Conservation (phyloP, 2,797 vertebrate genomes). For the Sebastes glaucus region DNA sequence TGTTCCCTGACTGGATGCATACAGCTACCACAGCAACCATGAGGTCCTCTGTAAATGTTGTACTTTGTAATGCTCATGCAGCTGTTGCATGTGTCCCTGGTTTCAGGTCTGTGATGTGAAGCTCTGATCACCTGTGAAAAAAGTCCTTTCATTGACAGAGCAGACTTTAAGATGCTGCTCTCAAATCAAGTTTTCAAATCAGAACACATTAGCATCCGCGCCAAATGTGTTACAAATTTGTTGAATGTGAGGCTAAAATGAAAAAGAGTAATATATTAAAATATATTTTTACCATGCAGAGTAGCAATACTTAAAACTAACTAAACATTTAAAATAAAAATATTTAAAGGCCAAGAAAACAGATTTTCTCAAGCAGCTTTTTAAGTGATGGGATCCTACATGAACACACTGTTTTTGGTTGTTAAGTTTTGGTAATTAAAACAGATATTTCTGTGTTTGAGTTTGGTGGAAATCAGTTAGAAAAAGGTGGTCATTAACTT, state of each 20-base stretch:
- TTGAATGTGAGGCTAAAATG: background rate
- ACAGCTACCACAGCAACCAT: background rate
- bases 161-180: background rate
- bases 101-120: background rate
- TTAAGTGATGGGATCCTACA: background rate
- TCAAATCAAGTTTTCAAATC: background rate
- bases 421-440: background rate
- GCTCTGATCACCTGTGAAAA: background rate
- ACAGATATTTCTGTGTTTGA: background rate
- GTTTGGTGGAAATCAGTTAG: background rate
- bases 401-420: background rate
- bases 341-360: background rate
- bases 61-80: background rate
- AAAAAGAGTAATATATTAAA: background rate
- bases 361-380: background rate
- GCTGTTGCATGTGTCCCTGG: background rate
- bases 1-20: background rate
- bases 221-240: background rate
- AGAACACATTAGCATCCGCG: background rate
- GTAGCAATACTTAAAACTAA: background rate
- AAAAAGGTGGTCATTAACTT: background rate
- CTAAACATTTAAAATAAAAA: background rate
- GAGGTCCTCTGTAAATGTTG: background rate
- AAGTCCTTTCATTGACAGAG: too few relatives aligned
- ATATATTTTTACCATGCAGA: background rate